Evolutionary conservation across 2,797 vertebrate species (phyloP).

Genomic region (Phylloscopus collybita): DNA sequence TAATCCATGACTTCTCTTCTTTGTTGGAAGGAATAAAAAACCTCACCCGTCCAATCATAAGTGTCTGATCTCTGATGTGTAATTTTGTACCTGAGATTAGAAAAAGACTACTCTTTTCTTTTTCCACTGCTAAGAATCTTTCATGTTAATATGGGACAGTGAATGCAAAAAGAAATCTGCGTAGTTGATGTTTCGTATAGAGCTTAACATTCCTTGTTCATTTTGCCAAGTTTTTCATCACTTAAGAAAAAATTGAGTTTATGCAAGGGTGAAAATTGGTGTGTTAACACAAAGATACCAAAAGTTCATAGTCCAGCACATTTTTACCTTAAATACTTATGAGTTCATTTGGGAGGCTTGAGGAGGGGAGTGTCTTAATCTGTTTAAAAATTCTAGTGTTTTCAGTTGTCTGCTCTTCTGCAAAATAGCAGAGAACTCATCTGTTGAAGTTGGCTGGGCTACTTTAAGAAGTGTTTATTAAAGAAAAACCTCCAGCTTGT

Average conservation of each 20-base stretch:
- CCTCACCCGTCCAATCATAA: background rate
- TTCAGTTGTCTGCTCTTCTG: background rate
- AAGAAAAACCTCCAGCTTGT: background rate
- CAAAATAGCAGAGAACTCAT: background rate
- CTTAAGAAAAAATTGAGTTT: background rate
- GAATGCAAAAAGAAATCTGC: background rate
- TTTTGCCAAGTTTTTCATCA: background rate
- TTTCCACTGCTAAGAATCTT: background rate
- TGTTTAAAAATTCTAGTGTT: background rate
- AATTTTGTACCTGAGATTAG: background rate
- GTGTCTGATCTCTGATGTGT: background rate
- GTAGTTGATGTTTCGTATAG: background rate
- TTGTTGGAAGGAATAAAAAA: background rate
- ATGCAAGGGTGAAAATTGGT: background rate
- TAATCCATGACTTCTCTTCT: background rate
- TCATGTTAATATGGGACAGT: background rate
- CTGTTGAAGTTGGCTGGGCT: background rate
- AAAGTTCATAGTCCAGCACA: background rate
- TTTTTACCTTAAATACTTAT: background rate
- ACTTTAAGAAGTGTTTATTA: background rate
- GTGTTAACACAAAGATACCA: background rate
- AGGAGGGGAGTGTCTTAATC: background rate
- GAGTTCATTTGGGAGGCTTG: background rate
- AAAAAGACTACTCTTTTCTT: background rate
- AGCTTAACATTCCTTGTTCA: background rate